Conservation (phyloP, 1,140 invertebrate genomes). For the Tetraneura akinire region DNA sequence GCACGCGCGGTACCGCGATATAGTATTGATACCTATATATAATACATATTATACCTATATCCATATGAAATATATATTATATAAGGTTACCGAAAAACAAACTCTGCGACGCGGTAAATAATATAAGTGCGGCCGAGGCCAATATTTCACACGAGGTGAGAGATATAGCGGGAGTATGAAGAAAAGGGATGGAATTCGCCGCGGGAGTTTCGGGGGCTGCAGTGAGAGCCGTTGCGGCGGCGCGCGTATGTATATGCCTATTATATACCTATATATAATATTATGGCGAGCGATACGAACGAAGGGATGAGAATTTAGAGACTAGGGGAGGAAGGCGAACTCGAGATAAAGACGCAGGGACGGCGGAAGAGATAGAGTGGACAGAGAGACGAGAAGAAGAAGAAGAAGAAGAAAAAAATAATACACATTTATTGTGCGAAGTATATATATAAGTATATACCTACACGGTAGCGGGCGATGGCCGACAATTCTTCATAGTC, state of each 20-base stretch:
- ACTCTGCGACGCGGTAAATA: background rate
- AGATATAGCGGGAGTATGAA: too few species aligned
- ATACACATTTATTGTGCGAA: constrained; percentile 30
- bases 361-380: background rate
- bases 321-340: too few species aligned
- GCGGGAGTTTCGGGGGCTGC: constrained; percentile 12
- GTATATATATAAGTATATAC: too few species aligned
- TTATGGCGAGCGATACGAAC: too few species aligned
- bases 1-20: background rate
- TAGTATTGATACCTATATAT: too few species aligned
- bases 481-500: constrained; percentile 49
- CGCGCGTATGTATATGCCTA: too few species aligned
- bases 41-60: background rate
- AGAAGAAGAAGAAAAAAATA: background rate
- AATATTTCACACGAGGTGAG: constrained; percentile 9
- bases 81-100: background rate
- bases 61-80: too few species aligned
- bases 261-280: too few species aligned
- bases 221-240: background rate
- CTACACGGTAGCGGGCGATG: constrained; percentile 12
- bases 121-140: background rate
- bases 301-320: too few species aligned
- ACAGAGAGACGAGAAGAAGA: rapidly evolving
- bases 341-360: too few species aligned
- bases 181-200: background rate